These are phyloP conservation scores for Rhabdornis inornatus DNA, from an alignment of 2,113 vertebrate genomes.

Conservation along the genomic window DNA sequence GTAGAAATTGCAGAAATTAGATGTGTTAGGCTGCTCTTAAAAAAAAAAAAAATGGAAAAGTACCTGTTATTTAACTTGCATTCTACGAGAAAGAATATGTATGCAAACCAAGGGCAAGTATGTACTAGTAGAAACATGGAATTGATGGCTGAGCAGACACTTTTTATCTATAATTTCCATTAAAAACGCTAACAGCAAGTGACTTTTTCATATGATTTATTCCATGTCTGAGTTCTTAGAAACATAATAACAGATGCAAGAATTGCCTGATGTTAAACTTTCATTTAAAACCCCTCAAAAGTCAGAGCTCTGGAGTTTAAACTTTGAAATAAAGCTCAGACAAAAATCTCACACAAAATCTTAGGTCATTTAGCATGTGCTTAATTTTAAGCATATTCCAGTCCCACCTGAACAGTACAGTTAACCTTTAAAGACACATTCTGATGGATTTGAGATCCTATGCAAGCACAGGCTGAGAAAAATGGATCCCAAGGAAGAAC, in stretches of 20 bases:
- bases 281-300: background rate
- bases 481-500: background rate
- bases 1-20: slow-evolving; percentile 80
- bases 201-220: background rate
- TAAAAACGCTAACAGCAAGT: background rate
- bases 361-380: background rate
- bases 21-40: slow-evolving; percentile 65
- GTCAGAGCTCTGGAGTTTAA: background rate
- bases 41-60: background rate
- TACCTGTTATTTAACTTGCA: slow-evolving; percentile 8
- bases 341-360: background rate
- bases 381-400: background rate
- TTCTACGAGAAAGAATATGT: background rate
- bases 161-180: background rate
- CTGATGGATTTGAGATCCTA: background rate
- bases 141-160: background rate
- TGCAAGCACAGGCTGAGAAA: background rate
- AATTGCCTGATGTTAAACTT: background rate
- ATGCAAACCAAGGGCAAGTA: background rate
- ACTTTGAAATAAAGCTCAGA: background rate
- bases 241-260: background rate
- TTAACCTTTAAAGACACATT: background rate
- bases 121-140: background rate
- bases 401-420: background rate
- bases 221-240: background rate